Evolutionary conservation across 1,140 invertebrate genomes (phyloP), one percentile per base, ranked within the genome.

Genomic region (Anastrepha ludens): DNA sequence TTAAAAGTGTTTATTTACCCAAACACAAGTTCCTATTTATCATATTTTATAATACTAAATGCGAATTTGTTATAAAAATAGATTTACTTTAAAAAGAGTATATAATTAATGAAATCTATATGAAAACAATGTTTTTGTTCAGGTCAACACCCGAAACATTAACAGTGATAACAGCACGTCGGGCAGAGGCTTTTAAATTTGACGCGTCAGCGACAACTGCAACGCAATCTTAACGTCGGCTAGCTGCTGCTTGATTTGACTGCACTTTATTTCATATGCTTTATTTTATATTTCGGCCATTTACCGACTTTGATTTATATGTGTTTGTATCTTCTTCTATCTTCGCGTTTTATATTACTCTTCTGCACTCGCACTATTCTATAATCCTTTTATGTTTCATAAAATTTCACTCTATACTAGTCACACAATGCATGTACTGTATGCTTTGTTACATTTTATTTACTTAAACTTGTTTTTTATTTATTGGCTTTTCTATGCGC

Each of bases 401-500:
- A 41, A 41, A 67, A 47, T 44, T 4, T 74, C 0, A 47, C 4
- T n/a, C 7, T 74, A 74, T 74, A 67, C 39, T 41, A 74, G 67
- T 74, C 65, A 44, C 41, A 47, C 15, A 47, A 0, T 74, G 67
- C 67, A 47, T 74, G 15, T 74, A 15, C 7, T n/a, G 39, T 55
- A 55, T 55, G 0, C 13, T 74, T 44, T 44, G 41, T 74, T 74
- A 74, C 8, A 74, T 74, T 74, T 74, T 44, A 44, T 74, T 74
- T 74, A 74, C 67, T 17, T 39, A 74, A 44, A 74, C 41, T 74
- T 29, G 67, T 74, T 74, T 6, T 0, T 17, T 4, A 11, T 17
- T 74, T 44, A 74, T n/a, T 74, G 67, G 13, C 15, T 74, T 74
- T 74, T 47, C 67, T 74, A 74, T 74, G 39, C 44, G 39, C 67